Evolutionary conservation across 2,888 invertebrate species (phyloP).

Genomic region (Hydrotaea cyrtoneurina): DNA sequence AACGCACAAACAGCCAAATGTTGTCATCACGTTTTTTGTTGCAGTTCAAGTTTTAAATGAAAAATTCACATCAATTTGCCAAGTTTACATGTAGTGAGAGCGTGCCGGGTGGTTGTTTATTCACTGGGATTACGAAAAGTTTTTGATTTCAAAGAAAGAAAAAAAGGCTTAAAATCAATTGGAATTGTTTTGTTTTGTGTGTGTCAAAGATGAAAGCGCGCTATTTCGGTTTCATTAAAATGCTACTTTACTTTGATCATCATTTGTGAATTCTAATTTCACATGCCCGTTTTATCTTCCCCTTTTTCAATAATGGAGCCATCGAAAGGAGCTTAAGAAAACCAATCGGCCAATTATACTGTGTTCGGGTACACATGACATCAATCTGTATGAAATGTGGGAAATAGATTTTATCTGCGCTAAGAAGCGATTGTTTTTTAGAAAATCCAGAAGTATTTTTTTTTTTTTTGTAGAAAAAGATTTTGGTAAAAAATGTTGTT

Average conservation of each 20-base stretch:
- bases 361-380: too few species aligned
- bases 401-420: too few species aligned
- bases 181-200: background rate
- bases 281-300: background rate
- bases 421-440: too few species aligned
- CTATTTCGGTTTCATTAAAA: background rate
- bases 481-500: too few species aligned
- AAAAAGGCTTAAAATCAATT: background rate
- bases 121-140: conserved; percentile 12
- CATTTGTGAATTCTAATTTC: background rate
- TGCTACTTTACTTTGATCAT: background rate
- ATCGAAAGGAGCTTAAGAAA: background rate
- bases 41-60: background rate
- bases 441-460: too few species aligned
- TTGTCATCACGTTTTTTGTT: background rate
- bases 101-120: background rate
- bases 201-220: background rate
- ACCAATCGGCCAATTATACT: background rate
- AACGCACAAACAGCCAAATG: conserved; percentile 47
- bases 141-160: conserved; percentile 20
- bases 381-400: too few species aligned
- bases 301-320: background rate
- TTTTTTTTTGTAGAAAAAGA: too few species aligned
- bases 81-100: background rate
- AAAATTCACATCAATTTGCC: conserved; percentile 26